Base-by-base conservation (phyloP, 2,888 invertebrate species). In the Prenolepis imparis region DNA sequence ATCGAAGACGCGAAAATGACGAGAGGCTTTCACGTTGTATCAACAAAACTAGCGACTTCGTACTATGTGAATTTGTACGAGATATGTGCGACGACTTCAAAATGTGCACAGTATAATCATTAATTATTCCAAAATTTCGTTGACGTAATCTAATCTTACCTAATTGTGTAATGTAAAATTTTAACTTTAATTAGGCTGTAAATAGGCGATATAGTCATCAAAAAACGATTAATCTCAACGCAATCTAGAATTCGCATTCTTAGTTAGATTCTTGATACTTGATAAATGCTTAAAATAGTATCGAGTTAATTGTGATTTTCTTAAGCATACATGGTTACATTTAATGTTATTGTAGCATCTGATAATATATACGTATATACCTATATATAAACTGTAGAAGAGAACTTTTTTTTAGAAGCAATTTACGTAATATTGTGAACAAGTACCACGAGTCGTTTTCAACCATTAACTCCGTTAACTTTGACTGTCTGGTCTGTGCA, bases 1-100 rank as follows among this genome's bases (percentile, higher is more conserved):
- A 66, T 75, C 24, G 52, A 74, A 3, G 4, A 36, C n/a, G n/a
- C 3, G 12, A 52, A 39, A 52, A 12, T 12, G 75, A 75, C n/a
- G 36, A 64, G 52, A 39, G 36, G 24, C 11, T 74, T 39, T 57
- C 18, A 21, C 18, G 11, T 8, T 57, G 11, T 24, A 44, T 61
- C 21, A 32, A 32, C 18, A 3, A 3, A 39, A 57, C 24, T 57
- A 39, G 24, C 24, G 6, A 61, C 4, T 73, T 5, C 21, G 11
- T 72, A 63, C 0, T n/a, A n/a, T n/a, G 8, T n/a, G n/a, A 73
- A 61, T 32, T 74, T 44, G 3, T 32, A 15, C 18, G 18, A 52
- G 24, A 21, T 21, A 63, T 15, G 36, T 18, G 12, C 3, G 1
- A 4, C 21, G 36, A 15, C 18, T 4, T 24, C 12, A n/a, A 75